Evolutionary conservation across 2,113 vertebrate genomes (phyloP).

Genomic region (Petaurus breviceps): DNA sequence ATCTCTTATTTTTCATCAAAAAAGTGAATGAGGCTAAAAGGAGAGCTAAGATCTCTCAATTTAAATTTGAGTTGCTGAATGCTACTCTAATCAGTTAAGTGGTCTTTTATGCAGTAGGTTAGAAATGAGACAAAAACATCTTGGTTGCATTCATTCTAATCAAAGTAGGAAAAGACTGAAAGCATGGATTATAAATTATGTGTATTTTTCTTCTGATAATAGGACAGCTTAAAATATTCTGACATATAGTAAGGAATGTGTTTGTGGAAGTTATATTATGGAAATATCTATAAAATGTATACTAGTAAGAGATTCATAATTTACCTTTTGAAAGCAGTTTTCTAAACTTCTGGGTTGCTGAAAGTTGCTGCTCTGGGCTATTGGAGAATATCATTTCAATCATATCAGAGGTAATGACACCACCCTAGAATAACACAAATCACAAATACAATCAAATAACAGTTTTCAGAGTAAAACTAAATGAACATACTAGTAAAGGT

Average conservation of each 20-base stretch:
- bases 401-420: conserved; percentile 97
- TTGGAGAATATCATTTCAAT: conserved; percentile 98
- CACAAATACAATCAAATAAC: conserved; percentile 40
- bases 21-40: not conserved
- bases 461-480: conserved; percentile 47
- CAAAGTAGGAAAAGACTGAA: conserved; percentile 31
- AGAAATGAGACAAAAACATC: conserved; percentile 47
- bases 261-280: conserved; percentile 25
- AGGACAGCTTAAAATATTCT: conserved; percentile 35
- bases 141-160: conserved; percentile 5
- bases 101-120: conserved; percentile 17
- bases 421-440: conserved; percentile 81
- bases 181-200: conserved; percentile 8
- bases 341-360: conserved; percentile 97
- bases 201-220: conserved; percentile 6
- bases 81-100: conserved; percentile 10
- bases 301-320: conserved; percentile 21
- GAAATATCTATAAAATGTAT: conserved; percentile 31
- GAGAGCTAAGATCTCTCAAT: not conserved
- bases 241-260: conserved; percentile 9
- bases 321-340: conserved; percentile 98
- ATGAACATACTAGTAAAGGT: not conserved
- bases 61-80: conserved; percentile 39
- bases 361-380: conserved; percentile 96
- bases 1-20: conserved; percentile 43